These are phyloP conservation scores for Eupeodes corollae DNA, from an alignment of 1,140 invertebrate genomes.

Conservation along the genomic window DNA sequence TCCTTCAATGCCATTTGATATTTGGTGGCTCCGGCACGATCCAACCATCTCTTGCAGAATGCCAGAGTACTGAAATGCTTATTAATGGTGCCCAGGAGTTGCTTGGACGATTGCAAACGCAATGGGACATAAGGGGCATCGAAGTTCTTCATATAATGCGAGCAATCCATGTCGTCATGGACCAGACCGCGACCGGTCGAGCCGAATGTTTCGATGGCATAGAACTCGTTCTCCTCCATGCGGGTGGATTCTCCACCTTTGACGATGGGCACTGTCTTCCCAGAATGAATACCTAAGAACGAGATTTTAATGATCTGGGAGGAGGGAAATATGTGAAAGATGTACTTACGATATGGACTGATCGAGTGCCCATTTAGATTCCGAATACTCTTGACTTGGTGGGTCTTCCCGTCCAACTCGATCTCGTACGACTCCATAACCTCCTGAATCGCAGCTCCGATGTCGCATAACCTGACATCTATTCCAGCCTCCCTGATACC, in stretches of 20 bases:
- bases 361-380: slow-evolving; percentile 99
- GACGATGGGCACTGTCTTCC: slow-evolving; percentile 99
- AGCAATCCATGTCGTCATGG: slow-evolving; percentile 98
- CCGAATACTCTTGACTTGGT: slow-evolving; percentile 93
- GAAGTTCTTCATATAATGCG: slow-evolving; percentile 99
- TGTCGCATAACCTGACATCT: slow-evolving; percentile 93
- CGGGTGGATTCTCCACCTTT: slow-evolving; percentile 93
- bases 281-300: slow-evolving; percentile 81
- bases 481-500: slow-evolving; percentile 92
- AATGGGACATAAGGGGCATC: slow-evolving; percentile 87
- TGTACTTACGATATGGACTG: slow-evolving; percentile 71
- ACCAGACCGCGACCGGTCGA: slow-evolving; percentile 94
- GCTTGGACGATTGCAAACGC: slow-evolving; percentile 83
- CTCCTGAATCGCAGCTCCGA: slow-evolving; percentile 96
- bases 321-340: neutral
- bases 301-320: neutral
- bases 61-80: slow-evolving; percentile 97
- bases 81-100: slow-evolving; percentile 88
- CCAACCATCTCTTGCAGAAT: slow-evolving; percentile 98
- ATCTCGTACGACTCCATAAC: slow-evolving; percentile 99
- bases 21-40: slow-evolving; percentile 90
- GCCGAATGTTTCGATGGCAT: slow-evolving; percentile 99
- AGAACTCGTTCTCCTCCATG: slow-evolving; percentile 99
- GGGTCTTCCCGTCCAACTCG: slow-evolving; percentile 93
- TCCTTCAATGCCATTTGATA: slow-evolving; percentile 99